Base-by-base conservation (phyloP, 2,888 invertebrate species). In the Brachyptera putata region DNA sequence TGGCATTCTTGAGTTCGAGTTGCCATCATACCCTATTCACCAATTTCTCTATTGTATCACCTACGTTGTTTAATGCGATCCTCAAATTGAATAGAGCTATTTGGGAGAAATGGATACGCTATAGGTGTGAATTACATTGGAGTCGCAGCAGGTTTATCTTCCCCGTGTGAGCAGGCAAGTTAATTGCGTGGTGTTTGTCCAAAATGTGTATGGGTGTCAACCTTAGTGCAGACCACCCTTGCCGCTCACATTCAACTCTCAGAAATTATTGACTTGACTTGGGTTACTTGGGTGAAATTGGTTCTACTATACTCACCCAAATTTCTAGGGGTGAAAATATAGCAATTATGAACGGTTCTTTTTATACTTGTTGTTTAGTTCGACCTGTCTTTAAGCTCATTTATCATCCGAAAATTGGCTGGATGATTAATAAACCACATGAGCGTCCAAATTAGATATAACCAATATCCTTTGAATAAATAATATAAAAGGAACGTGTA, bases 301-400 rank as follows among this genome's bases (percentile, higher is more conserved):
- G 43, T 43, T 43, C 21, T 43, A 18, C 21, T 11, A 11, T 7
- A 30, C 30, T 5, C 30, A 13, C 22, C 22, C 46, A 22, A 24
- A 21, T 18, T 36, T 53, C 36, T 53, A 21, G 53, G 53, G 24
- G 34, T 34, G 53, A 53, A 53, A 34, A 53, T 36, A 36, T 53
- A 34, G 36, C 34, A 53, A 36, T 53, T 53, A 36, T 36, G 21
- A 53, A 53, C 22, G 36, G 36, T 34, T 53, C 30, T 53, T n/a
- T 43, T 7, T 21, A 22, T 16, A 13, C 22, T 4, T 18, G 53
- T 34, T 36, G 36, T 36, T 53, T 53, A 53, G 53, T 53, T 53
- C 16, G 53, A 36, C 34, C 53, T 53, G 53, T 53, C 53, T 36
- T 36, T 53, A 53, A 34, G 34, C 34, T 30, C 53, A 53, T 53